Base-by-base conservation (phyloP, 1,140 invertebrate species). In the Bombus vancouverensis region DNA sequence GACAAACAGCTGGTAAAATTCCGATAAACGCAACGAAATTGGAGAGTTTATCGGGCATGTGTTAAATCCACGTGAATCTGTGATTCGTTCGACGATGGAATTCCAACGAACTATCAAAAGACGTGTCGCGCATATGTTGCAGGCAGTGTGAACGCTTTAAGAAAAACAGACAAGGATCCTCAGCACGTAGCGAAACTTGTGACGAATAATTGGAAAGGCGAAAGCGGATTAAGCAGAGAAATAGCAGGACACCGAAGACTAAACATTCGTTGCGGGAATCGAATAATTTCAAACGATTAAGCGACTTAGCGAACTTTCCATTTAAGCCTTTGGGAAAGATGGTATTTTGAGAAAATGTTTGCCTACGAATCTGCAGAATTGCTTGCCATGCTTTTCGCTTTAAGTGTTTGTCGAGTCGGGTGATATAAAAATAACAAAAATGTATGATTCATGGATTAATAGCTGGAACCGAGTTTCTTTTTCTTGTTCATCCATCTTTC, bases 51-150 rank as follows among this genome's bases (percentile, higher is more conserved):
- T 37, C 12, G 34, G 59, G 22, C 80, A 82, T 75, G 39, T 82
- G 81, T 42, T 15, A 37, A 42, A n/a, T 71, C 34, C 18, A 22
- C 34, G 25, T 2, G 57, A 65, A 82, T 65, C 28, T 32, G 47
- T 18, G 44, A 15, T 34, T 28, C 66, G 25, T 44, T 37, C 47
- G 57, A 59, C 15, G 44, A 34, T 62, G 68, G 37, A 47, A 47
- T 65, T 82, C 71, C 70, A 3, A 44, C 39, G 71, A 75, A 75
- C 3, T 39, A 65, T 74, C 32, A 37, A 71, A 82, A 22, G 57
- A 66, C 57, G 25, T 65, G 71, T 82, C 57, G 53, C 81, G 71
- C 81, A 82, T 44, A 65, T 82, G 57, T 82, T 81, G 9, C 39
- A 32, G 53, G 2, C n/a, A 44, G 1, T 10, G 37, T 28, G 44